These are phyloP conservation scores for Netelia virgata DNA, from an alignment of 2,888 invertebrate species.

Conservation along the genomic window DNA sequence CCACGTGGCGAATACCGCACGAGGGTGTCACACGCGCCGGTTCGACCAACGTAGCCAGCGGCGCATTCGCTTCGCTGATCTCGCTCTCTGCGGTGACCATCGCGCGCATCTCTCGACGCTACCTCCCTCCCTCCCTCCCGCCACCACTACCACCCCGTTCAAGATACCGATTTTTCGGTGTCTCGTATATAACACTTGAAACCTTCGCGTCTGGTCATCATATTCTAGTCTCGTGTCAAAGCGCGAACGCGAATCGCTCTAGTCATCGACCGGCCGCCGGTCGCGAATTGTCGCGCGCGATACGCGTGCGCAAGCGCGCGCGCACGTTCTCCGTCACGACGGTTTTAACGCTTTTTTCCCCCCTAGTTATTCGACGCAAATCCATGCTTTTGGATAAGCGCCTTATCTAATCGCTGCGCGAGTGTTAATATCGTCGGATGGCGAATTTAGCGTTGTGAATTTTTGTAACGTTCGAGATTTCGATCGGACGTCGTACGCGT, in stretches of 20 bases:
- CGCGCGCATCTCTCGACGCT: slow-evolving; percentile 44
- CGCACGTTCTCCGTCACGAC: not conserved
- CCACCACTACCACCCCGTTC: slow-evolving; percentile 8
- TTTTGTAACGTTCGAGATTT: not conserved
- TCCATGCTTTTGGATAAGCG: not conserved
- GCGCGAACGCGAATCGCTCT: slow-evolving; percentile 35
- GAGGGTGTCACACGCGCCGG: slow-evolving; percentile 74
- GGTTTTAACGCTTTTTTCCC: not conserved
- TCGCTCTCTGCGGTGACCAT: slow-evolving; percentile 76
- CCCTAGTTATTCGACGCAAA: not conserved
- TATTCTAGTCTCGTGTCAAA: slow-evolving; percentile 44
- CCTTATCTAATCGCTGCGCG: slow-evolving; percentile 6
- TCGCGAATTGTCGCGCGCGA: slow-evolving; percentile 18
- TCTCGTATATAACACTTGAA: not conserved
- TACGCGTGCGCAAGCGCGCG: not conserved
- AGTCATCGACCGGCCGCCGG: slow-evolving; percentile 41
- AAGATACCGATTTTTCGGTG: slow-evolving; percentile 40
- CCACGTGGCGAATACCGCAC: slow-evolving; percentile 77
- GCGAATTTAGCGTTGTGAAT: not conserved
- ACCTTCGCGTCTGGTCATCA: not conserved
- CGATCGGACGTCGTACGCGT: not conserved
- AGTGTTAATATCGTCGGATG: not conserved
- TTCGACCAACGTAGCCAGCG: slow-evolving; percentile 66
- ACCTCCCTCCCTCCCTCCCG: not conserved
- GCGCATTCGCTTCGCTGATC: slow-evolving; percentile 78